phyloP scores from a whole-genome alignment of 2,888 invertebrate species.

The Halictus ligatus region DNA sequence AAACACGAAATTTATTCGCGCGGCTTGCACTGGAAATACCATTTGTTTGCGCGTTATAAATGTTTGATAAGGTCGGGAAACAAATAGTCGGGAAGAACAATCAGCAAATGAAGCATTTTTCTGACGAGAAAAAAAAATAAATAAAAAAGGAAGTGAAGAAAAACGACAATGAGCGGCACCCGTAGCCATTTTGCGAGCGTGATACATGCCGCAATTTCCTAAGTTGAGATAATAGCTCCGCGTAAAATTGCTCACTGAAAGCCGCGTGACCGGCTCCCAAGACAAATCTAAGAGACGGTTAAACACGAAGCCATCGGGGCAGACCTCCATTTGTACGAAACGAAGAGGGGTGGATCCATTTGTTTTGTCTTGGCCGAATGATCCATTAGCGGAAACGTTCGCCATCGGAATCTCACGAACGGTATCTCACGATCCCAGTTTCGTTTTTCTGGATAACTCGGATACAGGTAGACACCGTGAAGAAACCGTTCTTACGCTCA shows the following conservation, averaged over 20 bases:
- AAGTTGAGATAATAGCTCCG: constrained; percentile 31
- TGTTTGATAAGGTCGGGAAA: not conserved
- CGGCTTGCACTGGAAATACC: not conserved
- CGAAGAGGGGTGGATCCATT: constrained; percentile 58
- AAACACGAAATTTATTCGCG: not conserved
- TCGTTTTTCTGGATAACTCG: constrained; percentile 25
- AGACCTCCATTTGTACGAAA: constrained; percentile 54
- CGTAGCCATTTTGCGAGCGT: not conserved
- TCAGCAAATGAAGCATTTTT: not conserved
- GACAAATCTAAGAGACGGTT: constrained; percentile 57
- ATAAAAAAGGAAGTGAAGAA: not conserved
- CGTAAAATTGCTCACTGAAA: constrained; percentile 59
- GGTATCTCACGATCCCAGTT: constrained; percentile 39
- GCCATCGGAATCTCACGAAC: constrained; percentile 56
- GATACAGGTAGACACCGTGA: not conserved
- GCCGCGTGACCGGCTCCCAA: constrained; percentile 46
- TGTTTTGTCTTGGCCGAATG: constrained; percentile 67
- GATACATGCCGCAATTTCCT: constrained; percentile 50
- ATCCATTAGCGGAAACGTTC: constrained; percentile 67
- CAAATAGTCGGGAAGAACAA: not conserved
- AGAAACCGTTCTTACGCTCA: not conserved
- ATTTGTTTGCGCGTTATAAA: not conserved
- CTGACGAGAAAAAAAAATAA: not conserved
- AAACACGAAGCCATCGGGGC: constrained; percentile 46
- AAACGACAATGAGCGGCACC: not conserved